Evolutionary conservation across 2,888 invertebrate species (phyloP).

Genomic region (Tenthredo scrophulariae): DNA sequence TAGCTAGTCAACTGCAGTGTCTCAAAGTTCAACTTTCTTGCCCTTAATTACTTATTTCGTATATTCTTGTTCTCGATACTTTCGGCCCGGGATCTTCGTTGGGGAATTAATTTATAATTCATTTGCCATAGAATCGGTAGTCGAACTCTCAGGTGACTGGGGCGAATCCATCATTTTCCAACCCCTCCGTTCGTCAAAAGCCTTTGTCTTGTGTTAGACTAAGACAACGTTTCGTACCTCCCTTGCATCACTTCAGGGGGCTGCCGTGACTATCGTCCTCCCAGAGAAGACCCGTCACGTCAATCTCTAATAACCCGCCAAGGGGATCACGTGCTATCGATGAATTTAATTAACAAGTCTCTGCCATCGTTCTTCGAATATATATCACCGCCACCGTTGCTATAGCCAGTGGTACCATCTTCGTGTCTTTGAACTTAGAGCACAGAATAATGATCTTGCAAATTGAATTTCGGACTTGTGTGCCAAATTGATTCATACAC

Average conservation of each 20-base stretch:
- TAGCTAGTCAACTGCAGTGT: background rate
- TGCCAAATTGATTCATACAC: background rate
- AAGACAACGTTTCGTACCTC: slow-evolving; percentile 47
- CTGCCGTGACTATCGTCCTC: slow-evolving; percentile 45
- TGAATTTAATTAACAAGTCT: slow-evolving; percentile 56
- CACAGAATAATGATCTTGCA: slow-evolving; percentile 26
- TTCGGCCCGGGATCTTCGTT: background rate
- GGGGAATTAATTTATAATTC: slow-evolving; percentile 3
- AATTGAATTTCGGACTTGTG: slow-evolving; percentile 43
- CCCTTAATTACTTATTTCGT: background rate
- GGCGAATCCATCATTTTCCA: slow-evolving; percentile 52
- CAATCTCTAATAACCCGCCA: slow-evolving; percentile 56
- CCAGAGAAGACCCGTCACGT: slow-evolving; percentile 52
- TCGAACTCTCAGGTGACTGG: slow-evolving; percentile 40
- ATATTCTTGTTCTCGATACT: background rate
- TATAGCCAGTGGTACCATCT: slow-evolving; percentile 17
- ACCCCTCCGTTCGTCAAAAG: slow-evolving; percentile 49
- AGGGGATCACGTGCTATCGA: slow-evolving; percentile 56
- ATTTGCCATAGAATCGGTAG: background rate
- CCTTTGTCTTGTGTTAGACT: slow-evolving; percentile 52
- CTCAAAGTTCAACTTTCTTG: background rate
- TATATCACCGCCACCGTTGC: slow-evolving; percentile 35
- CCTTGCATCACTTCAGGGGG: slow-evolving; percentile 36
- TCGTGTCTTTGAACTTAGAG: slow-evolving; percentile 39
- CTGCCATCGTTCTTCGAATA: slow-evolving; percentile 50